Percentiles rank a stretch among this genome's conserved stretches.
Evolutionary conservation across 2,113 vertebrate species (phyloP).

Genomic region (Recurvirostra avosetta): DNA sequence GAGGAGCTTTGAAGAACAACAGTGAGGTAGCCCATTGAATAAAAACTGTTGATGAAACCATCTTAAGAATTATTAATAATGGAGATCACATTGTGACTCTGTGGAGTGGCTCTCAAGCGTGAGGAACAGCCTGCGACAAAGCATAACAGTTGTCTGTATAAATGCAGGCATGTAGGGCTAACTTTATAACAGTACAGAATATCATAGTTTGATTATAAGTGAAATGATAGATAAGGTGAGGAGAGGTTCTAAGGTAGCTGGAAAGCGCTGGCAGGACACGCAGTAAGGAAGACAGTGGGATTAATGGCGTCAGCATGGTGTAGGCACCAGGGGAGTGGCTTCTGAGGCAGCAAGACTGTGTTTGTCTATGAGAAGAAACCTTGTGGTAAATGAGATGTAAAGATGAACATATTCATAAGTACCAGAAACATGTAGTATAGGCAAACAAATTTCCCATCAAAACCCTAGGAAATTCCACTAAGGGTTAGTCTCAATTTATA

Average conservation of each 20-base stretch:
- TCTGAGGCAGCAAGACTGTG: neutral
- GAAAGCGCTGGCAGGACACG: neutral
- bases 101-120: neutral
- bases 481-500: neutral
- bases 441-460: neutral
- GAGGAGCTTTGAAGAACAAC: neutral
- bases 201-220: neutral
- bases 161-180: neutral
- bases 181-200: fast-evolving
- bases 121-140: neutral
- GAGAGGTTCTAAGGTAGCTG: neutral
- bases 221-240: neutral
- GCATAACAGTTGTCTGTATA: neutral
- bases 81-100: neutral
- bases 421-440: neutral
- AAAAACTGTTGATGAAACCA: neutral
- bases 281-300: neutral
- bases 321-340: neutral
- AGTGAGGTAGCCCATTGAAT: neutral
- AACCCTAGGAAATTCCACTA: neutral
- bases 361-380: neutral
- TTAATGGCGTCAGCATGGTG: neutral
- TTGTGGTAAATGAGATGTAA: neutral
- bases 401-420: neutral
- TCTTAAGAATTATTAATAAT: neutral